Base-by-base conservation (phyloP, 2,113 vertebrate species). In the Romanogobio albipinnatus region DNA sequence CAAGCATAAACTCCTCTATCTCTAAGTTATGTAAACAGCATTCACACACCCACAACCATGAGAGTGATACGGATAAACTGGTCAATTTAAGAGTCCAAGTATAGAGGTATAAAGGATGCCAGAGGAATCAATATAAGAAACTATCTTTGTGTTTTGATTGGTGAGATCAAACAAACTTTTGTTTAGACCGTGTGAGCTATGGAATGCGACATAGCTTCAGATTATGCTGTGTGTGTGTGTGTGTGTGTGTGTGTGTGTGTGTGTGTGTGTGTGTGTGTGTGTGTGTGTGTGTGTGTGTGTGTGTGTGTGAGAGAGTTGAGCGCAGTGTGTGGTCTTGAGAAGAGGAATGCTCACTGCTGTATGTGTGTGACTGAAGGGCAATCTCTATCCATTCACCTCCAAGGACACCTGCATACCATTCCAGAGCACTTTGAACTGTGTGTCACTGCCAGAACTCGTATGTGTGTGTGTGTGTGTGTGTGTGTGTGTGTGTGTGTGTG, bases 381-480 rank as follows among this genome's bases (percentile, higher is more conserved):
- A 64, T 66, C 47, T 82, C 45, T 49, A 56, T 76, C 74, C 73
- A n/a, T 47, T 70, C 82, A 24, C 33, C 56, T 81, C n/a, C 5
- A 49, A 84, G 53, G 77, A 85, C 64, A 74, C 76, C 78, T 85
- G 77, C 56, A 75, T 75, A 43, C 59, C 70, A 78, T 66, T 83
- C 62, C 56, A 56, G n/a, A 68, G 80, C 29, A 56, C 47, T 82
- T 83, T 76, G 80, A 58, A 61, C 61, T 83, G 80, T 70, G 49
- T 61, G 33, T 70, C 64, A 82, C 11, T 51, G 64, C 49, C 26
- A 82, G 49, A 36, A 36, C 62, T 15, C 6, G 29, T 29, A 29
- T 29, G 64, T 86, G 51, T 45, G 76, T 45, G 22, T 78, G n/a
- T 14, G 47, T 73, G 33, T 81, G 77, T 49, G n/a, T 82, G 47